Conservation (phyloP, 2,113 vertebrate species). For the Cyprinus carpio region DNA sequence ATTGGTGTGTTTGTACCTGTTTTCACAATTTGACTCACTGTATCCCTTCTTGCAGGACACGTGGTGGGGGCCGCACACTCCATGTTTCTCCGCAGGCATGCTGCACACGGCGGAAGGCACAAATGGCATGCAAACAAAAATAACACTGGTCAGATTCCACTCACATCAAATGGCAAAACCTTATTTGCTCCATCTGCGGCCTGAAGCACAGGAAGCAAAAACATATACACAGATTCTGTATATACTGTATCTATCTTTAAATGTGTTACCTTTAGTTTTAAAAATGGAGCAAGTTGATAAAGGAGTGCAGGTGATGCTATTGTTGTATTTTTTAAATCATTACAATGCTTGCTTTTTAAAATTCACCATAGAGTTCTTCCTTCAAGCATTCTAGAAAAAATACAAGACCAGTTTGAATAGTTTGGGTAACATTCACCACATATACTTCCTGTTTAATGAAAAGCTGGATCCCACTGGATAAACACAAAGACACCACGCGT, state of each 20-base stretch:
- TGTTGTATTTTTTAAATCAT: slow-evolving; percentile 1
- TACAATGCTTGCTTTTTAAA: slow-evolving; percentile 13
- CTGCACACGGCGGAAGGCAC: slow-evolving; percentile 70
- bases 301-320: background rate
- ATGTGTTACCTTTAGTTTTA: background rate
- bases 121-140: slow-evolving; percentile 35
- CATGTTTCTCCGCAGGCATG: slow-evolving; percentile 73
- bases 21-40: slow-evolving; percentile 65
- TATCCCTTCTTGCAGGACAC: slow-evolving; percentile 73
- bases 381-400: slow-evolving; percentile 19
- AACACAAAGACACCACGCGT: background rate
- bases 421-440: background rate
- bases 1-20: slow-evolving; percentile 57
- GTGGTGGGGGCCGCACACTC: slow-evolving; percentile 72
- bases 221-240: background rate
- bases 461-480: background rate
- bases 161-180: background rate
- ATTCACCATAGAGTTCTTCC: slow-evolving; percentile 11
- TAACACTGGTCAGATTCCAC: background rate
- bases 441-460: background rate
- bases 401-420: background rate
- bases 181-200: background rate
- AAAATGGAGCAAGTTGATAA: background rate
- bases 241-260: background rate
- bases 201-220: slow-evolving; percentile 2